A percentile compares a stretch with the other conserved stretches of the same genome.
Conservation (phyloP, 2,113 vertebrate species). For the Panthera leo region DNA sequence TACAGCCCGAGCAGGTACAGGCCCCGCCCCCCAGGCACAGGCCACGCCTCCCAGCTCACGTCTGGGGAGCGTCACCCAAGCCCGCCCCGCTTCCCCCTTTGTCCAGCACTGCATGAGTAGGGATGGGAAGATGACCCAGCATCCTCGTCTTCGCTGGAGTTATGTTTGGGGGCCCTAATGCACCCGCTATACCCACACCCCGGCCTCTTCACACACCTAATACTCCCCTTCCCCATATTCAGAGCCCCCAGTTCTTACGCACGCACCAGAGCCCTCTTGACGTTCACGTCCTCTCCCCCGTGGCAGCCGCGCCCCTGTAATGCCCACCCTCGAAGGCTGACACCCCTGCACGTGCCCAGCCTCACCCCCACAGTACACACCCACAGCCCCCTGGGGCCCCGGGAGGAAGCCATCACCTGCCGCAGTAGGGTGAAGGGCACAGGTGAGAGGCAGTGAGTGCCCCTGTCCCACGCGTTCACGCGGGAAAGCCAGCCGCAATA, state of each 20-base stretch:
- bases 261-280: background rate
- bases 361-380: background rate
- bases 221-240: background rate
- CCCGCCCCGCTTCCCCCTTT: background rate
- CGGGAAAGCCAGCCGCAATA: background rate
- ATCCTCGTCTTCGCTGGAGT: background rate
- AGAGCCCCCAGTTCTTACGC: background rate
- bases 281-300: background rate
- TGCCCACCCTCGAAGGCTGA: background rate
- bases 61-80: accelerated
- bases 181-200: background rate
- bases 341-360: background rate
- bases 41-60: background rate
- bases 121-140: too few species aligned
- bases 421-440: background rate
- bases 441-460: background rate
- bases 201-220: background rate
- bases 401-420: background rate
- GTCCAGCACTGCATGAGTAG: too few species aligned
- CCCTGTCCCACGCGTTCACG: too few species aligned
- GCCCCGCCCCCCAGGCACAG: accelerated
- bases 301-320: background rate
- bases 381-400: background rate
- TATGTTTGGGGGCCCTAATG: background rate
- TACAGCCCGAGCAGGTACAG: slow-evolving; percentile 91